phyloP scores from a whole-genome alignment of 2,888 invertebrate species.

The Eurytoma californica region DNA sequence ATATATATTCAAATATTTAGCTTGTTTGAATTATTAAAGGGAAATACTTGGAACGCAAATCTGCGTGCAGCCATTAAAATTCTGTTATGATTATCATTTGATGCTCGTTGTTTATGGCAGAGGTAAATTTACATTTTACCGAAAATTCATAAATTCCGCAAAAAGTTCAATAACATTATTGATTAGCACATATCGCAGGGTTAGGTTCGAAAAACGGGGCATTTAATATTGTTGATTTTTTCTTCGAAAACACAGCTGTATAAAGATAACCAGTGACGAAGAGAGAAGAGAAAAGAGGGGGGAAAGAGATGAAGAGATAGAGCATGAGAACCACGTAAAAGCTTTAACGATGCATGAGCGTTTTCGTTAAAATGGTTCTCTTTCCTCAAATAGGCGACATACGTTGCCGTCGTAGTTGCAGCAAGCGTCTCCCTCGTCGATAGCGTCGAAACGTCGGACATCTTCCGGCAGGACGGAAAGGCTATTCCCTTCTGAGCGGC shows the following conservation, averaged over 20 bases:
- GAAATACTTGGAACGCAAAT: conserved; percentile 16
- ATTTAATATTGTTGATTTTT: no score
- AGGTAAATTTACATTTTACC: no score
- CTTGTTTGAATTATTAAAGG: conserved; percentile 48
- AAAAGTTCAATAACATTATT: no score
- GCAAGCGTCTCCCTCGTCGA: conserved; percentile 31
- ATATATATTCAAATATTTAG: conserved; percentile 32
- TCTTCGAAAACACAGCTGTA: no score
- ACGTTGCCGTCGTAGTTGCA: conserved; percentile 8
- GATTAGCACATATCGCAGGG: no score
- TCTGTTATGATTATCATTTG: background rate
- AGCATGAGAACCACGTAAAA: conserved; percentile 15
- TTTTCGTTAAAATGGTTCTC: conserved; percentile 51
- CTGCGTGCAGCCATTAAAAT: background rate
- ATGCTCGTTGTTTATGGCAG: background rate
- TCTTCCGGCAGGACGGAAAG: conserved; percentile 39
- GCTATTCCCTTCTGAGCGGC: conserved; percentile 30
- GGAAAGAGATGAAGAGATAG: background rate
- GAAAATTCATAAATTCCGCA: no score
- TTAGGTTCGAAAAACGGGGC: no score
- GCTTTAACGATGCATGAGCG: conserved; percentile 45
- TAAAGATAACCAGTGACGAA: no score
- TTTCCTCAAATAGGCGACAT: conserved; percentile 43
- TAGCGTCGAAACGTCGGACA: conserved; percentile 58
- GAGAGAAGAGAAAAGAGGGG: no score